Conservation (phyloP, 2,797 vertebrate genomes). For the Phalloptychus januarius region DNA sequence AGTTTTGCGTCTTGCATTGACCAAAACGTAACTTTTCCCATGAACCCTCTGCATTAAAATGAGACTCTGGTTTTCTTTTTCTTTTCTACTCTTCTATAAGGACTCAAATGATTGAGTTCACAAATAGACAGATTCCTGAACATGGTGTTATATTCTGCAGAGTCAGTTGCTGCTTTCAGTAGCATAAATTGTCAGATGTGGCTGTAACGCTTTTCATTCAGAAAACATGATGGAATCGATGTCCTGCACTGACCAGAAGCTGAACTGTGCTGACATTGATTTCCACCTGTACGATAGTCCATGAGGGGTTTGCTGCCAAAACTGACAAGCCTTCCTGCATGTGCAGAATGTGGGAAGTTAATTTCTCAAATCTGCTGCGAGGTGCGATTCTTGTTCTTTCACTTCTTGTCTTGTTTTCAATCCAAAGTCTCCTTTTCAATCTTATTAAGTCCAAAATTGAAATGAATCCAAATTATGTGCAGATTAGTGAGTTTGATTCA, state of each 20-base stretch:
- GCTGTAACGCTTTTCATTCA: not conserved
- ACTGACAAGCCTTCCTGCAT: conserved; percentile 1
- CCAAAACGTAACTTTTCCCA: no score
- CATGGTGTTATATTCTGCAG: not conserved
- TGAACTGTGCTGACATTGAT: conserved; percentile 48
- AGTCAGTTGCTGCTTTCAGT: not conserved
- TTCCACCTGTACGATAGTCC: conserved; percentile 43
- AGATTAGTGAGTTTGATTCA: not conserved
- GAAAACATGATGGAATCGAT: not conserved
- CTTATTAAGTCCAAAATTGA: not conserved
- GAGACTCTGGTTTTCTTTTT: not conserved
- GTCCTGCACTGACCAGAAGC: not conserved
- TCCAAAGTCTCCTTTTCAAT: not conserved
- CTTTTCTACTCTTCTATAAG: not conserved
- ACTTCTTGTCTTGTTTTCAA: not conserved
- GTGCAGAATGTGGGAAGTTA: not conserved
- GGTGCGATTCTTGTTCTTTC: not conserved
- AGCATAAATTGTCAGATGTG: not conserved
- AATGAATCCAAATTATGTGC: not conserved
- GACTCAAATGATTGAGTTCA: not conserved
- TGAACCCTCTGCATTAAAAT: no score
- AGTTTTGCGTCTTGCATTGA: not conserved
- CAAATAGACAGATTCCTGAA: not conserved
- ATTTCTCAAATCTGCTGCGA: not conserved
- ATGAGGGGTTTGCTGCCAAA: conserved; percentile 21